These are phyloP conservation scores for Drosophila littoralis DNA, from an alignment of 1,140 invertebrate species.

Conservation along the genomic window DNA sequence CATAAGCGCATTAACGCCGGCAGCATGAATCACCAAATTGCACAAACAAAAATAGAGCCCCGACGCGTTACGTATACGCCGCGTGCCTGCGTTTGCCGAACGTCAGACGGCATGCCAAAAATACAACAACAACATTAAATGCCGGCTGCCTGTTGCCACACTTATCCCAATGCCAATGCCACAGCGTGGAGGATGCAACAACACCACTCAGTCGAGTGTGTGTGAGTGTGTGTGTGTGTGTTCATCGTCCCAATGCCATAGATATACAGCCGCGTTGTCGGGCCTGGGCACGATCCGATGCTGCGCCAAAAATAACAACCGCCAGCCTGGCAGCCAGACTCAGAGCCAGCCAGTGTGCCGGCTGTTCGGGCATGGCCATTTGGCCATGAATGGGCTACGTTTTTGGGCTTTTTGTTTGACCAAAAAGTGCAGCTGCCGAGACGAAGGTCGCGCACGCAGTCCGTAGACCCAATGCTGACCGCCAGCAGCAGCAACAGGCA, in stretches of 20 bases:
- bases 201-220: slow-evolving; percentile 27
- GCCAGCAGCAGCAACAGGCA: slow-evolving; percentile 20
- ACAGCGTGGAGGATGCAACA: slow-evolving; percentile 57
- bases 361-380: slow-evolving; percentile 14
- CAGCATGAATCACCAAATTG: slow-evolving; percentile 52
- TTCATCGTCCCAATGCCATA: slow-evolving; percentile 73
- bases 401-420: slow-evolving; percentile 69
- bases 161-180: slow-evolving; percentile 79
- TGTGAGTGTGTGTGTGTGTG: slow-evolving; percentile 9
- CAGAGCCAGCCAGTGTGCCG: slow-evolving; percentile 21
- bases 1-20: slow-evolving; percentile 46
- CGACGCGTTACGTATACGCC: slow-evolving; percentile 68
- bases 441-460: slow-evolving; percentile 59
- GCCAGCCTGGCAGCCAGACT: slow-evolving; percentile 22
- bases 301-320: slow-evolving; percentile 75
- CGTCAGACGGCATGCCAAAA: slow-evolving; percentile 56
- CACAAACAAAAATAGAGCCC: slow-evolving; percentile 43
- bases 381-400: slow-evolving; percentile 51
- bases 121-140: slow-evolving; percentile 42
- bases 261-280: slow-evolving; percentile 44
- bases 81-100: slow-evolving; percentile 49
- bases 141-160: slow-evolving; percentile 65
- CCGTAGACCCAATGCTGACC: slow-evolving; percentile 1
- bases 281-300: slow-evolving; percentile 61
- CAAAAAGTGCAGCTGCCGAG: slow-evolving; percentile 61